Conservation (phyloP, 2,797 vertebrate genomes). For the Uromys caudimaculatus region DNA sequence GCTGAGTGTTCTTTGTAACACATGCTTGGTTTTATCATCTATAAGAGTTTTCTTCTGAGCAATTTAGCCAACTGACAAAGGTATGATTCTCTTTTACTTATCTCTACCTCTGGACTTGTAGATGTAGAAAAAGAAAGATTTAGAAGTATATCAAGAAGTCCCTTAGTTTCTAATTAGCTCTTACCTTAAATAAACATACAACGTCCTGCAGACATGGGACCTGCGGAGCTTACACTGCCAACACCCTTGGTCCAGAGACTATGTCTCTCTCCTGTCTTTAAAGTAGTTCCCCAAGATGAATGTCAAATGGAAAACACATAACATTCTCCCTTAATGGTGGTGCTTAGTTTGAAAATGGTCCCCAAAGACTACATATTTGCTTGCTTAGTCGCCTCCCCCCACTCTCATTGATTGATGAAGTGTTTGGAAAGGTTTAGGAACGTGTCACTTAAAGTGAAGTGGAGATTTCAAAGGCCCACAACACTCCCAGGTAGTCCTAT, state of each 20-base stretch:
- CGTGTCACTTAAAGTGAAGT: neutral
- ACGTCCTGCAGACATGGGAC: accelerated
- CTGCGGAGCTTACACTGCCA: accelerated
- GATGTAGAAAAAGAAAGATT: neutral
- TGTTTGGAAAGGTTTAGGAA: neutral
- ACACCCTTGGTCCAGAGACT: neutral
- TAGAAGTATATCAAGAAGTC: neutral
- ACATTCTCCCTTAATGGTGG: neutral
- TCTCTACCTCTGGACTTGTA: neutral
- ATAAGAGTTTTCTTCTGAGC: neutral
- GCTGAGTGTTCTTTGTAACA: neutral
- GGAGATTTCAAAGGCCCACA: neutral
- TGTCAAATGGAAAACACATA: neutral
- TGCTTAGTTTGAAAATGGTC: neutral
- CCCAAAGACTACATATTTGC: neutral
- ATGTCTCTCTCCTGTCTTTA: neutral
- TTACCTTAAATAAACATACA: neutral
- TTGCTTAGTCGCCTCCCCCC: neutral
- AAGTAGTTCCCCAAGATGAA: neutral
- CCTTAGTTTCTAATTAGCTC: neutral
- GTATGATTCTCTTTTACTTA: neutral
- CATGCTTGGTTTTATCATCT: neutral
- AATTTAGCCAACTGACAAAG: neutral
- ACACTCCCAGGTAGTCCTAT: neutral
- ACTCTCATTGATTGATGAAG: neutral